Percentiles rank a stretch among this genome's conserved stretches.
Evolutionary conservation across 2,113 vertebrate species (phyloP).

Genomic region (Athene noctua): DNA sequence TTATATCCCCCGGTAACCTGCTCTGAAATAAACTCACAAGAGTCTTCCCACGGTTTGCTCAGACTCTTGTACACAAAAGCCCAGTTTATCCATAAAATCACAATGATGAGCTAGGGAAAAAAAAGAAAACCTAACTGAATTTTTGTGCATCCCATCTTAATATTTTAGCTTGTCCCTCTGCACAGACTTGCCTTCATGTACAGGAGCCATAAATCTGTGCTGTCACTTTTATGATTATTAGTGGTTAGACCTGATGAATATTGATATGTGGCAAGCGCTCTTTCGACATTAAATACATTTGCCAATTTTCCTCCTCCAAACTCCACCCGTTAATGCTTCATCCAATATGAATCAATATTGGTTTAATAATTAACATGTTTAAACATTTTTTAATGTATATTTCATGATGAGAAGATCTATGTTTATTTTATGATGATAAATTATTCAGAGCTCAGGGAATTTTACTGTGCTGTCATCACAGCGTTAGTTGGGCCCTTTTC

Average conservation of each 20-base stretch:
- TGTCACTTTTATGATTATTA: constrained; percentile 79
- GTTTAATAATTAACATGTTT: constrained; percentile 84
- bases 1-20: not conserved
- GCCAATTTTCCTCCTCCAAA: constrained; percentile 69
- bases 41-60: constrained; percentile 33
- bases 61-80: not conserved
- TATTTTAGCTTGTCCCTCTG: constrained; percentile 22
- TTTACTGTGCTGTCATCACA: constrained; percentile 61
- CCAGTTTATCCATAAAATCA: constrained; percentile 37
- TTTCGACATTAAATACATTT: constrained; percentile 79
- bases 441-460: constrained; percentile 73
- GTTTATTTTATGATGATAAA: constrained; percentile 84
- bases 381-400: constrained; percentile 84
- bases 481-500: constrained; percentile 11
- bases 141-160: constrained; percentile 24
- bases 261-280: constrained; percentile 74
- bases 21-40: not conserved
- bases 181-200: constrained; percentile 9
- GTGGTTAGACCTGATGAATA: constrained; percentile 79
- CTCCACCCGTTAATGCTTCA: constrained; percentile 75
- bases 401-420: constrained; percentile 77
- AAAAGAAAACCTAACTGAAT: not conserved
- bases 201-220: constrained; percentile 68
- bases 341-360: constrained; percentile 84
- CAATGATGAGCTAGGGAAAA: not conserved